phyloP scores from a whole-genome alignment of 1,140 invertebrate species.

The Eumeta japonica region DNA sequence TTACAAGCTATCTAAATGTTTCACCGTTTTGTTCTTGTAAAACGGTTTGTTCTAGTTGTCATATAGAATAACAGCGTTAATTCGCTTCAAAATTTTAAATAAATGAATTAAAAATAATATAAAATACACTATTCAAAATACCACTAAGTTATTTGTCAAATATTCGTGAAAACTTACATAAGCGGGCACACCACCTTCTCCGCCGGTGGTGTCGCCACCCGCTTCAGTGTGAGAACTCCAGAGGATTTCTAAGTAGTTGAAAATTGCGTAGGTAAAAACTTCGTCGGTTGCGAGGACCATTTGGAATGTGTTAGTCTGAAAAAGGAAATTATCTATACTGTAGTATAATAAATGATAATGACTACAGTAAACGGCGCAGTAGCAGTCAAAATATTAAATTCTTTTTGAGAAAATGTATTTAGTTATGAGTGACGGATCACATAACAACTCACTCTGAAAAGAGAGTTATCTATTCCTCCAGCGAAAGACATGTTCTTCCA shows the following conservation, averaged over 20 bases:
- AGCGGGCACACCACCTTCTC: constrained; percentile 83
- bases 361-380: constrained; percentile 80
- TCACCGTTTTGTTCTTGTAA: too few species aligned
- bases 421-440: background rate
- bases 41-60: too few species aligned
- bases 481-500: constrained; percentile 95
- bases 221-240: constrained; percentile 92
- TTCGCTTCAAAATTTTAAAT: too few species aligned
- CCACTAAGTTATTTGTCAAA: too few species aligned
- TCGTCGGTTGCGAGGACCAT: constrained; percentile 90
- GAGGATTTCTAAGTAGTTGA: constrained; percentile 86
- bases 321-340: too few species aligned
- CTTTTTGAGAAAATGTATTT: background rate
- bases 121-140: too few species aligned
- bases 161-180: constrained; percentile 66
- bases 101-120: too few species aligned
- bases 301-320: constrained; percentile 93
- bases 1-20: too few species aligned
- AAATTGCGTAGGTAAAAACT: constrained; percentile 90
- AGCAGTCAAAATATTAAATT: constrained; percentile 9
- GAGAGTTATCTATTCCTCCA: constrained; percentile 79
- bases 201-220: constrained; percentile 81
- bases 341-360: constrained; percentile 41
- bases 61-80: too few species aligned
- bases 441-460: constrained; percentile 64